Percentiles rank a stretch among this genome's conserved stretches.
Evolutionary conservation across 2,888 invertebrate genomes (phyloP).

Genomic region (Microdon myrmicae): DNA sequence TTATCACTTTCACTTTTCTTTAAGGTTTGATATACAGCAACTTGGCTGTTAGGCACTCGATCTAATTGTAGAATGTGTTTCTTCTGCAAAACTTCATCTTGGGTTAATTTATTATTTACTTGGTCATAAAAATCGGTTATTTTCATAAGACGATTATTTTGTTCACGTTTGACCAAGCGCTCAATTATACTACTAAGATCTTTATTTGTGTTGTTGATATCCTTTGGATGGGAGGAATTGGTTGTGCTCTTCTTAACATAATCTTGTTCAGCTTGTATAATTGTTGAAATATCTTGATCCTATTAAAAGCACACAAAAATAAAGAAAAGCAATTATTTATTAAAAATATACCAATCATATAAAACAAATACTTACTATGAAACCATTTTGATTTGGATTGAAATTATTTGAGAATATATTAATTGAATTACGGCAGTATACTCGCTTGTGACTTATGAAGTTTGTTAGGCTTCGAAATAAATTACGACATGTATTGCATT

Average conservation of each 20-base stretch:
- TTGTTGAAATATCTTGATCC: slow-evolving; percentile 68
- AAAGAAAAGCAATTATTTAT: neutral
- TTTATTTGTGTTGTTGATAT: slow-evolving; percentile 60
- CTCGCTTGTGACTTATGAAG: slow-evolving; percentile 88
- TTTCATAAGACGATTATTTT: slow-evolving; percentile 54
- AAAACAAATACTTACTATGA: slow-evolving; percentile 54
- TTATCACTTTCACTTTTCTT: slow-evolving; percentile 65
- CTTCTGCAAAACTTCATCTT: slow-evolving; percentile 53
- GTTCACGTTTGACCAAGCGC: slow-evolving; percentile 66
- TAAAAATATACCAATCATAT: neutral
- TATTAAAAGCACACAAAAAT: slow-evolving; percentile 57
- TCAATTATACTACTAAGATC: slow-evolving; percentile 72
- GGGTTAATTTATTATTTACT: slow-evolving; percentile 54
- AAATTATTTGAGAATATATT: slow-evolving; percentile 67
- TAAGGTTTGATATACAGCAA: slow-evolving; percentile 76
- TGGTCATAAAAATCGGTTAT: slow-evolving; percentile 57
- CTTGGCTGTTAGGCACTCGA: slow-evolving; percentile 70
- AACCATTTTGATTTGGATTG: slow-evolving; percentile 67
- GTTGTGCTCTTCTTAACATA: slow-evolving; percentile 59
- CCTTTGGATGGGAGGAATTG: slow-evolving; percentile 52
- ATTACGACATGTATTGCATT: slow-evolving; percentile 87
- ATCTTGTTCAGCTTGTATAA: slow-evolving; percentile 68
- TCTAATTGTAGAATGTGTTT: slow-evolving; percentile 61
- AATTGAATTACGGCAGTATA: slow-evolving; percentile 77
- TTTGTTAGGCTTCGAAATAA: slow-evolving; percentile 88